Evolutionary conservation across 2,888 invertebrate species (phyloP).

Genomic region (Cloeon dipterum): DNA sequence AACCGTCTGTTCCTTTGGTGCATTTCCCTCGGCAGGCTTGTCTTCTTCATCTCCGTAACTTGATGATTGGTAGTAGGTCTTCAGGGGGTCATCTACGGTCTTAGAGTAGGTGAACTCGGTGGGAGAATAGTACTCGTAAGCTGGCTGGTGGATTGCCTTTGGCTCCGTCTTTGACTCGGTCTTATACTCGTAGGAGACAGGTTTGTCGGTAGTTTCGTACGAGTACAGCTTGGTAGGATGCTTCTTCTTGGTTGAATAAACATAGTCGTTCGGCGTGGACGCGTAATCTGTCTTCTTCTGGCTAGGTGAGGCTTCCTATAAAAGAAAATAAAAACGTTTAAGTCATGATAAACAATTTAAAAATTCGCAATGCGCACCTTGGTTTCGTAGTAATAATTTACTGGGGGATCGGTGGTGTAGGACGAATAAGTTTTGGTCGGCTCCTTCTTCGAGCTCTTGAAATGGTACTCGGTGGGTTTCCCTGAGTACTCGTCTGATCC

Average conservation of each 20-base stretch:
- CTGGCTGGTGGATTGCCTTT: background rate
- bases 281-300: too few species aligned
- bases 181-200: background rate
- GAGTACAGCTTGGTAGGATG: background rate
- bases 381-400: background rate
- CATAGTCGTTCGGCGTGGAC: too few species aligned
- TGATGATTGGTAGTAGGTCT: background rate
- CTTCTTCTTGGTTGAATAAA: background rate
- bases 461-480: constrained; percentile 4
- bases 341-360: too few species aligned
- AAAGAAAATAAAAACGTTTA: too few species aligned
- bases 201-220: background rate
- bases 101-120: background rate
- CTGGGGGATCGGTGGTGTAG: background rate
- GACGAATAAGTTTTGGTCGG: background rate
- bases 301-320: too few species aligned
- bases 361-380: too few species aligned
- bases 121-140: background rate
- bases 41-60: background rate
- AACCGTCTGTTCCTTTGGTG: constrained; percentile 9
- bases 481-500: constrained; percentile 11
- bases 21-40: background rate
- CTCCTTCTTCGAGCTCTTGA: background rate
- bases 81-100: background rate
- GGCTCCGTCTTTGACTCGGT: background rate